Conservation (phyloP, 2,888 invertebrate species). For the Leptopilina syphax region DNA sequence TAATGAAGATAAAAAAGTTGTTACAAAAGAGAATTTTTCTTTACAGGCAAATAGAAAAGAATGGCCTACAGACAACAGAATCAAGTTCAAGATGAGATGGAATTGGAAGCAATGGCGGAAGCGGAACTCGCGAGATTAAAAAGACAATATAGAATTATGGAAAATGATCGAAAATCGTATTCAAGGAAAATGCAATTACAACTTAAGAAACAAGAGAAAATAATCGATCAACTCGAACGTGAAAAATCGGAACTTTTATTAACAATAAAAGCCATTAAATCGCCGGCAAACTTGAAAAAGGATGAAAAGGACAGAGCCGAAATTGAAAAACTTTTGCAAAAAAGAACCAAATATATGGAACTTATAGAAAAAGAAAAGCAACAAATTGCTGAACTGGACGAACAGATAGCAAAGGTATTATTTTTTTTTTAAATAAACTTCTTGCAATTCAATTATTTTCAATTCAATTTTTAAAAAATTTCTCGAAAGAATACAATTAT, state of each 20-base stretch:
- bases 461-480: too few relatives aligned
- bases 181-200: constrained; percentile 84
- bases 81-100: constrained; percentile 81
- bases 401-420: constrained; percentile 78
- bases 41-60: constrained; percentile 36
- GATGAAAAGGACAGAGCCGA: constrained; percentile 79
- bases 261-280: constrained; percentile 80
- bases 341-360: constrained; percentile 79
- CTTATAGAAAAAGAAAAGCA: constrained; percentile 78
- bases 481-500: too few relatives aligned
- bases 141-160: constrained; percentile 90
- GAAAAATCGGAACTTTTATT: constrained; percentile 83
- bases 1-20: too few relatives aligned
- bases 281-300: constrained; percentile 79
- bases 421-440: too few relatives aligned
- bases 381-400: constrained; percentile 78
- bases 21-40: too few relatives aligned
- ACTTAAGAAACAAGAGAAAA: constrained; percentile 81
- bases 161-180: constrained; percentile 86
- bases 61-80: constrained; percentile 70
- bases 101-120: constrained; percentile 88
- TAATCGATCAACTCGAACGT: constrained; percentile 80
- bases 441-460: too few relatives aligned
- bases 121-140: constrained; percentile 88
- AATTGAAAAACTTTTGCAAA: constrained; percentile 79